Conservation (phyloP, 1,140 invertebrate genomes). For the Macrobrachium nipponense region DNA sequence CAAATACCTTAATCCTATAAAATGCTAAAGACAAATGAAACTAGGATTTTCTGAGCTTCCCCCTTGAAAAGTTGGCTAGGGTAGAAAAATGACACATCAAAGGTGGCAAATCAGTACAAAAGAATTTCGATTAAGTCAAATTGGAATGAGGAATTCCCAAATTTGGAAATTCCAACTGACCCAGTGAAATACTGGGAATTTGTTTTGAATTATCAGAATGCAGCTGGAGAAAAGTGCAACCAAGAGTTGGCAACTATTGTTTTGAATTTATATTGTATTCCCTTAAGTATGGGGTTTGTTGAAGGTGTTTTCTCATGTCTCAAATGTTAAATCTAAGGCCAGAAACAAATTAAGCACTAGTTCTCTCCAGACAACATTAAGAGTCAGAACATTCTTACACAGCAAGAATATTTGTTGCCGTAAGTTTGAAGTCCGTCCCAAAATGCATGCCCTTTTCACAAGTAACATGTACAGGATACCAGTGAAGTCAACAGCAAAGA, state of each 20-base stretch:
- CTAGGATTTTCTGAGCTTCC: constrained; percentile 25
- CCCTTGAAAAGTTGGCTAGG: constrained; percentile 23
- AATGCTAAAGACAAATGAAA: no score
- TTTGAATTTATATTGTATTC: no score
- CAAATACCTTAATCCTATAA: no score
- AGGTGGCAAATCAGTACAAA: constrained; percentile 22
- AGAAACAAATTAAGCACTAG: constrained; percentile 3
- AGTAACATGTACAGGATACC: not conserved
- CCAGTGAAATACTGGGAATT: constrained; percentile 24
- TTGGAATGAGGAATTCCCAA: constrained; percentile 18
- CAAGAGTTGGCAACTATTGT: not conserved
- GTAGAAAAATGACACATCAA: not conserved
- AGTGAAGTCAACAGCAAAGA: no score
- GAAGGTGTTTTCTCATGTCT: no score
- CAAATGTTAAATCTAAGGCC: not conserved
- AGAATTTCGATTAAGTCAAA: constrained; percentile 21
- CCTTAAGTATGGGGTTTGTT: no score
- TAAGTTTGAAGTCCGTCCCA: not conserved
- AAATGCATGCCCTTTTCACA: not conserved
- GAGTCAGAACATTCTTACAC: not conserved
- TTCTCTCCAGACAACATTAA: not conserved
- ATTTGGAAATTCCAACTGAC: not conserved
- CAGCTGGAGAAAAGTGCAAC: not conserved
- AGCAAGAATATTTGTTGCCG: not conserved
- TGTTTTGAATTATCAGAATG: constrained; percentile 12